These are phyloP conservation scores for Lepidocyrtoides sp. DNA, from an alignment of 2,888 invertebrate species.

Conservation along the genomic window DNA sequence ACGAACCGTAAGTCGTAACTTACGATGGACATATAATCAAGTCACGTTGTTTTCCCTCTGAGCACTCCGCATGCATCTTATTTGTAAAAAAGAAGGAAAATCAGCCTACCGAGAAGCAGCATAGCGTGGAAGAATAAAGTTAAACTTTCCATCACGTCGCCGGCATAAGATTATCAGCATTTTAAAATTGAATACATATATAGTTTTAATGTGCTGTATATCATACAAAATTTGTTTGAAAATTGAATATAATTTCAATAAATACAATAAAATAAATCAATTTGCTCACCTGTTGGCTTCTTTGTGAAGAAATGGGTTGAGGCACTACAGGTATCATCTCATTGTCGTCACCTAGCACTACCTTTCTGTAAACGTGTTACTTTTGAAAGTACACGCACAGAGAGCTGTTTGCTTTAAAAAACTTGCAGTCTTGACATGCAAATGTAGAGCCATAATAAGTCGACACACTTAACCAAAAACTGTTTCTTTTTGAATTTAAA, in stretches of 20 bases:
- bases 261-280: conserved; percentile 54
- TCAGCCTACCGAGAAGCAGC: neutral
- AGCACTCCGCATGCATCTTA: conserved; percentile 6
- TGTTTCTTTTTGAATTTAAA: too few relatives aligned
- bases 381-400: too few relatives aligned
- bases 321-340: conserved; percentile 55
- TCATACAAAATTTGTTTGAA: neutral
- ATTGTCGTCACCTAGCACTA: too few relatives aligned
- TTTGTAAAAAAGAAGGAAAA: neutral
- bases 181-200: conserved; percentile 33
- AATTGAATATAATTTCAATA: conserved; percentile 42
- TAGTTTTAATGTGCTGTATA: neutral
- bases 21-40: conserved; percentile 72
- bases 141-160: too few relatives aligned
- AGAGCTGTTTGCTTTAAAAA: too few relatives aligned
- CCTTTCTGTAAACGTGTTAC: too few relatives aligned
- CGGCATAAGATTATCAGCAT: too few relatives aligned
- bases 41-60: conserved; percentile 62
- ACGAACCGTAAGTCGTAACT: too few relatives aligned
- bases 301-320: conserved; percentile 41
- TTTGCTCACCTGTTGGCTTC: conserved; percentile 69
- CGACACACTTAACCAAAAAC: too few relatives aligned
- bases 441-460: too few relatives aligned
- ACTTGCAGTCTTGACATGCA: too few relatives aligned
- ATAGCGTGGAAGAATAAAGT: too few relatives aligned